These are phyloP conservation scores for Zaprionus africanus DNA, from an alignment of 1,140 invertebrate species.

Conservation along the genomic window DNA sequence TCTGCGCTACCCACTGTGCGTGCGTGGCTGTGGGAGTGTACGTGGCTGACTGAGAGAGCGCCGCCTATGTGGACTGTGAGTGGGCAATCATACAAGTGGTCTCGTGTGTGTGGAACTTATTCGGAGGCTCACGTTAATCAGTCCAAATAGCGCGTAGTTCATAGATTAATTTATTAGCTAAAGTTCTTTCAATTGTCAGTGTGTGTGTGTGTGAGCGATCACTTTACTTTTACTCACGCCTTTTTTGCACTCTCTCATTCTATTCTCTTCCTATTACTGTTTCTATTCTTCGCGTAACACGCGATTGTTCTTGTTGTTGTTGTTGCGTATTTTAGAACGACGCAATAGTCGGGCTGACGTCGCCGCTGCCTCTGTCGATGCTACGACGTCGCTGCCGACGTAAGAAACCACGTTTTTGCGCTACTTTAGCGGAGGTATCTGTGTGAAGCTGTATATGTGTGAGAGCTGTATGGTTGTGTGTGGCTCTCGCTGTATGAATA, in stretches of 20 bases:
- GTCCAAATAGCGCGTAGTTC: slow-evolving; percentile 40
- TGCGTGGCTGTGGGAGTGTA: not conserved
- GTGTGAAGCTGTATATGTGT: slow-evolving; percentile 13
- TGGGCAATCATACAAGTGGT: slow-evolving; percentile 75
- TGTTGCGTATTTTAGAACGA: slow-evolving; percentile 61
- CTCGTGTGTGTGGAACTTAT: slow-evolving; percentile 26
- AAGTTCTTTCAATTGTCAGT: not conserved
- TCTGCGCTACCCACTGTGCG: too few relatives aligned
- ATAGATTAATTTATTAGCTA: slow-evolving; percentile 42
- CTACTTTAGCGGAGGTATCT: slow-evolving; percentile 10
- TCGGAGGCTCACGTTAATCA: slow-evolving; percentile 31
- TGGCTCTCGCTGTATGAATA: slow-evolving; percentile 15
- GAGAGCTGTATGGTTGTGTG: not conserved
- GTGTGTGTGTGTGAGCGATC: slow-evolving; percentile 7
- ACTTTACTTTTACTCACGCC: slow-evolving; percentile 15
- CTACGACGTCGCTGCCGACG: slow-evolving; percentile 12
- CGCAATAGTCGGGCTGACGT: slow-evolving; percentile 62
- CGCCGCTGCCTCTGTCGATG: not conserved
- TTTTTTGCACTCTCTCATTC: not conserved
- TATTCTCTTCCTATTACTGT: slow-evolving; percentile 4
- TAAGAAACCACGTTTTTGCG: slow-evolving; percentile 69
- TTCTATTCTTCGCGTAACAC: slow-evolving; percentile 32
- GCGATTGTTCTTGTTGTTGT: slow-evolving; percentile 29
- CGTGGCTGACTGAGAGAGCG: slow-evolving; percentile 17
- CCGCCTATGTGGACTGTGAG: slow-evolving; percentile 59